phyloP scores from a whole-genome alignment of 2,113 vertebrate species.

The Halcyon senegalensis region DNA sequence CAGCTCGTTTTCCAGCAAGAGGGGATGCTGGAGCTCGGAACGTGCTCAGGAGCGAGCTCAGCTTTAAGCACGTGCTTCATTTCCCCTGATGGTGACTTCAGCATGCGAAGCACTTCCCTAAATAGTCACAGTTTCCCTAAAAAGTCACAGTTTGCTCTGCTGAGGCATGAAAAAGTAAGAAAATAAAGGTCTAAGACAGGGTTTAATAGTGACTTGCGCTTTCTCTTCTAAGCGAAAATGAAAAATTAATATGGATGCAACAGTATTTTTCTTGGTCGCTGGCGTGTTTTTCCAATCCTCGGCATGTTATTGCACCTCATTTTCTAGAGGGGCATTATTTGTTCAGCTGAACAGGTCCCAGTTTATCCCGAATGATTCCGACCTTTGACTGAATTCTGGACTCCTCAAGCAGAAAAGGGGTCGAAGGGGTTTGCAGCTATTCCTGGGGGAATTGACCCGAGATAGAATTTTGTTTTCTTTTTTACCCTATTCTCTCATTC shows the following conservation, averaged over 20 bases:
- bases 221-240: slow-evolving; percentile 3
- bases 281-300: slow-evolving; percentile 44
- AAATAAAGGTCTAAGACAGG: not conserved
- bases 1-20: not conserved
- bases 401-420: not conserved
- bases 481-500: accelerated
- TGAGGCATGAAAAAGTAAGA: not conserved
- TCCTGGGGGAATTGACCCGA: not conserved
- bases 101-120: not conserved
- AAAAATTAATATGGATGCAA: slow-evolving; percentile 23
- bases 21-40: not conserved
- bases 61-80: not conserved
- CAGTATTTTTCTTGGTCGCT: slow-evolving; percentile 44
- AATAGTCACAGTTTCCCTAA: not conserved
- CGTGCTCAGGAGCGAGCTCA: accelerated
- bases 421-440: not conserved
- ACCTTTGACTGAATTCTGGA: not conserved
- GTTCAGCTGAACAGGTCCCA: slow-evolving; percentile 52
- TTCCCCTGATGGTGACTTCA: slow-evolving; percentile 20
- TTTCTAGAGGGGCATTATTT: slow-evolving; percentile 50
- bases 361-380: not conserved
- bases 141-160: not conserved
- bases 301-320: not conserved
- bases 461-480: not conserved
- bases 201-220: not conserved